Base-by-base conservation (phyloP, 2,888 invertebrate species). In the Dermolepida albohirtum region DNA sequence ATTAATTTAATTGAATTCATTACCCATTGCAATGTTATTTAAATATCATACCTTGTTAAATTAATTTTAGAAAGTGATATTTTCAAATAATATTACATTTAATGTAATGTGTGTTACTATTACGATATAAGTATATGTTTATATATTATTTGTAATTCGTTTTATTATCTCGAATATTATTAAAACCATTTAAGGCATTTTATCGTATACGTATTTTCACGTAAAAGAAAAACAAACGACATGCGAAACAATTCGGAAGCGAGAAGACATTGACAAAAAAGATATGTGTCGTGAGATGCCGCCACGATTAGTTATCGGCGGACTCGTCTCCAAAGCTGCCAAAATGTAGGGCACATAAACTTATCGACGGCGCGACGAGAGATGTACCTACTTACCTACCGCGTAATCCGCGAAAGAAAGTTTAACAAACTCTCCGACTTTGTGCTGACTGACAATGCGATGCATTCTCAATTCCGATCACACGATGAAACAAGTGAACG, bases 401-500 rank as follows among this genome's bases (percentile, higher is more conserved):
- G n/a, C 34, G 29, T 47, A 16, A 62, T 62, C n/a, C 49, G 22
- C 17, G 49, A 49, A 34, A 47, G 44, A 59, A 39, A 62, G 59
- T 62, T 62, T 62, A 47, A 49, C 47, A 47, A 43, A 43, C 27
- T 27, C 16, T 44, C 44, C 52, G 57, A 17, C 34, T 39, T 16
- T 44, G 34, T 12, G n/a, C 52, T 77, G 78, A 78, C 78, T 78
- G 78, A 79, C 79, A 80, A 80, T 79, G 77, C 79, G 39, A 62
- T 75, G 74, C 77, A 80, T 80, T 78, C 78, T 75, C 76, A 76
- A 80, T 80, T 80, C 80, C 80, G 78, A 76, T 80, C 80, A 80
- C 80, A 80, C 78, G 77, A 78, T 76, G 79, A 78, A 79, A 79
- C 80, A 79, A 80, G 78, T 80, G 80, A 80, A 79, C 80, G 79